Percentiles rank a stretch among this genome's conserved stretches.
phyloP scores from a whole-genome alignment of 2,888 invertebrate species.

The Notodonta dromedarius region DNA sequence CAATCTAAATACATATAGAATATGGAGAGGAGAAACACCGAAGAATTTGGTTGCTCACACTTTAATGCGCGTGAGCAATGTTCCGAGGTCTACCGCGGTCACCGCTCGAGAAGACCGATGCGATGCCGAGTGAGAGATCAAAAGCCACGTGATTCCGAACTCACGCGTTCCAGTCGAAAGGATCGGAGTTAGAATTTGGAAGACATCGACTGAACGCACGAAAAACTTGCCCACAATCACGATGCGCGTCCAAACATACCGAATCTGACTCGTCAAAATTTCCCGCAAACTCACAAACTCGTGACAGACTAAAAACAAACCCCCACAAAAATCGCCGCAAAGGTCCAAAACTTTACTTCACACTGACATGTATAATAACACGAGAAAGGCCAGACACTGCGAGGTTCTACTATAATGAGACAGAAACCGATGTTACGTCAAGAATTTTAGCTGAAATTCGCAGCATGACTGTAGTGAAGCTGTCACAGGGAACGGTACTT shows the following conservation, averaged over 20 bases:
- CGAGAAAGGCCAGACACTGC: too few relatives aligned
- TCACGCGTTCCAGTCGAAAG: neutral
- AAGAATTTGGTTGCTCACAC: neutral
- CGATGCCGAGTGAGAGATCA: neutral
- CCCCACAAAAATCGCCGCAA: neutral
- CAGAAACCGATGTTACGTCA: too few relatives aligned
- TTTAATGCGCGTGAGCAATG: neutral
- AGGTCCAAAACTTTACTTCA: neutral
- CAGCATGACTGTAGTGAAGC: too few relatives aligned
- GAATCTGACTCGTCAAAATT: neutral
- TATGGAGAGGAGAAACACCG: slow-evolving; percentile 24
- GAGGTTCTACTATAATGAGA: too few relatives aligned
- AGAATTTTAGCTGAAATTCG: too few relatives aligned
- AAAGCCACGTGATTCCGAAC: neutral
- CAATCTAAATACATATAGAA: slow-evolving; percentile 29
- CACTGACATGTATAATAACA: too few relatives aligned
- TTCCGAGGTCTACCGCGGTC: neutral
- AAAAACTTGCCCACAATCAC: slow-evolving; percentile 11
- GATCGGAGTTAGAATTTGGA: slow-evolving; percentile 36
- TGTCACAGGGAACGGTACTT: too few relatives aligned
- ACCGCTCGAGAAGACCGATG: neutral
- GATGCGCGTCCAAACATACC: slow-evolving; percentile 14
- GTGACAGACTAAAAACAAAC: too few relatives aligned
- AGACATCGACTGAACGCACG: slow-evolving; percentile 55
- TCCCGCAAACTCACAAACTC: too few relatives aligned